Conservation (phyloP, 1,140 invertebrate species). For the Temnothorax nylanderi region DNA sequence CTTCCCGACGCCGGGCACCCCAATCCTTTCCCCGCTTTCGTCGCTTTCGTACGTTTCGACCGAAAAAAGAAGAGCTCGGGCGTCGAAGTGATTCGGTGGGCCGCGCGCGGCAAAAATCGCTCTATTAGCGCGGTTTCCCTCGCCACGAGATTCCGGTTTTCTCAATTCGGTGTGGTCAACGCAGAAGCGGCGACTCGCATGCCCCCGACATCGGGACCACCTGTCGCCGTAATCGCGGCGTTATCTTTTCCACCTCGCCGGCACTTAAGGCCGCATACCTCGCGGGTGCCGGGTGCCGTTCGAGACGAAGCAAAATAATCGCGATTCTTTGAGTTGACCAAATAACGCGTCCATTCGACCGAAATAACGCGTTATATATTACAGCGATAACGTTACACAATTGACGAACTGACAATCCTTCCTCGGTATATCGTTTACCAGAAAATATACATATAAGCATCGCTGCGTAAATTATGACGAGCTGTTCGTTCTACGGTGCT, state of each 20-base stretch:
- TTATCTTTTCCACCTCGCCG: conserved; percentile 65
- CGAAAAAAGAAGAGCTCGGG: conserved; percentile 16
- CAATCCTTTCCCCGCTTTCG: conserved; percentile 57
- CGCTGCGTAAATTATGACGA: neutral
- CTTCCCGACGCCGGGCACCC: neutral
- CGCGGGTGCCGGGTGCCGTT: conserved; percentile 18
- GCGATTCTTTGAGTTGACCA: neutral
- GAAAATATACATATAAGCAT: no score
- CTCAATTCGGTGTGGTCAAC: conserved; percentile 51
- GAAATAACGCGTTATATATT: no score
- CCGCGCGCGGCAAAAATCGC: conserved; percentile 61
- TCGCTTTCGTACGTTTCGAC: conserved; percentile 54
- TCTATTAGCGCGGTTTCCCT: conserved; percentile 70
- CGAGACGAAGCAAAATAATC: conserved; percentile 6
- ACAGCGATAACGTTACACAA: neutral
- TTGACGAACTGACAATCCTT: neutral
- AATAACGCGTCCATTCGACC: neutral
- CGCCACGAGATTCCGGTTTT: conserved; percentile 57
- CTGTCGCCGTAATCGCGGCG: conserved; percentile 63
- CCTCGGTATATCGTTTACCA: neutral
- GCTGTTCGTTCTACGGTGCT: neutral
- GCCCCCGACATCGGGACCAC: conserved; percentile 37
- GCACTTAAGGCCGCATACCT: conserved; percentile 58
- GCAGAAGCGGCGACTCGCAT: neutral
- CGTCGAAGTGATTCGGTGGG: conserved; percentile 33